Evolutionary conservation across 2,113 vertebrate species (phyloP).

Genomic region (Speoplatyrhinus poulsoni): DNA sequence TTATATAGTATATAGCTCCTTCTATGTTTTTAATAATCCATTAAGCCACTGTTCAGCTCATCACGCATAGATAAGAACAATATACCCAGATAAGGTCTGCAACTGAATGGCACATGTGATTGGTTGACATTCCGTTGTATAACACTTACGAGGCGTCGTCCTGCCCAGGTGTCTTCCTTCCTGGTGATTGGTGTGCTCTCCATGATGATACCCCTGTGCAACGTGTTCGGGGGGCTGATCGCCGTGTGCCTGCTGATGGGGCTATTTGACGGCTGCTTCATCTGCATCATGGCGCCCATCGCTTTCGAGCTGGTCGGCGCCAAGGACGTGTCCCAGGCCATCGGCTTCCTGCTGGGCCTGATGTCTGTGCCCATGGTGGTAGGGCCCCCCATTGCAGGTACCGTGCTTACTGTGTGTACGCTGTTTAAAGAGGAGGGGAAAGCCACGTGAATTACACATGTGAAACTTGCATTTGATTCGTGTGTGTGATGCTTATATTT

Average conservation of each 20-base stretch:
- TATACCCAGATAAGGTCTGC: too few relatives aligned
- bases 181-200: conserved; percentile 94
- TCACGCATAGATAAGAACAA: too few relatives aligned
- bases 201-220: conserved; percentile 94
- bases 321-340: conserved; percentile 91
- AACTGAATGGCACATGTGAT: too few relatives aligned
- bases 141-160: background rate
- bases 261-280: conserved; percentile 96
- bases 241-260: conserved; percentile 96
- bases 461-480: too few relatives aligned
- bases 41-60: too few relatives aligned
- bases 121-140: background rate
- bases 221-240: conserved; percentile 84
- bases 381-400: conserved; percentile 95
- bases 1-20: too few relatives aligned
- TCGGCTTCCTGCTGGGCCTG: conserved; percentile 93
- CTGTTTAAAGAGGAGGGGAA: background rate
- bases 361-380: conserved; percentile 96
- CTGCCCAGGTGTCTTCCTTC: conserved; percentile 88
- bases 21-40: too few relatives aligned
- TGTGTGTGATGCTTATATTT: too few relatives aligned
- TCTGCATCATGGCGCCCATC: conserved; percentile 97
- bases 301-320: conserved; percentile 93
- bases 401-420: background rate
- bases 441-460: background rate